A percentile compares a stretch with the other conserved stretches of the same genome.
Conservation (phyloP, 2,113 vertebrate species). For the Syngnathus floridae region DNA sequence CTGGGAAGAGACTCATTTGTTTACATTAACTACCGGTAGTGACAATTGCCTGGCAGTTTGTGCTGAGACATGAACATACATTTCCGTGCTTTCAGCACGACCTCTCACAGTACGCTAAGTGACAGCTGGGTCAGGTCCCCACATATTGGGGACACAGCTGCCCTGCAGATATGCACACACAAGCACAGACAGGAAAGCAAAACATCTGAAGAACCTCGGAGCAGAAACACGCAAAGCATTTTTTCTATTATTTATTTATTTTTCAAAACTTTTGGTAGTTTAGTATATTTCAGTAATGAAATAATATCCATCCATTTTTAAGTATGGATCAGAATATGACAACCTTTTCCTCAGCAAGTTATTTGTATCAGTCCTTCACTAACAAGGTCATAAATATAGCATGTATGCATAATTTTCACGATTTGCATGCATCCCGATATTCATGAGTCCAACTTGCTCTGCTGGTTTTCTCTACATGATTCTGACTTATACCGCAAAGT, state of each 20-base stretch:
- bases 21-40: slow-evolving; percentile 32
- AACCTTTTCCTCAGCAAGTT: no score
- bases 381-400: no score
- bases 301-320: no score
- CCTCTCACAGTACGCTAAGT: slow-evolving; percentile 63
- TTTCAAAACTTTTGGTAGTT: background rate
- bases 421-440: no score
- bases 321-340: no score
- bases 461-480: no score
- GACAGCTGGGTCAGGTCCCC: slow-evolving; percentile 76
- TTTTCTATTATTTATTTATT: background rate
- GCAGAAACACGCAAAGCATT: slow-evolving; percentile 39
- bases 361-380: no score
- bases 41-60: slow-evolving; percentile 50
- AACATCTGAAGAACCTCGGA: slow-evolving; percentile 51
- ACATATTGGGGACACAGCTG: slow-evolving; percentile 74
- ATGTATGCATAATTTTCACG: no score
- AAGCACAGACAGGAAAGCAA: slow-evolving; percentile 42
- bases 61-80: slow-evolving; percentile 43
- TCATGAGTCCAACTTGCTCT: no score
- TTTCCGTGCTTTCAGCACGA: slow-evolving; percentile 51
- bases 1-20: slow-evolving; percentile 40
- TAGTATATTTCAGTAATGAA: background rate
- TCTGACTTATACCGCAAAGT: no score
- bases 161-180: slow-evolving; percentile 60